phyloP scores from a whole-genome alignment of 64 coral and sea anemone species.

The Montipora sp. region DNA sequence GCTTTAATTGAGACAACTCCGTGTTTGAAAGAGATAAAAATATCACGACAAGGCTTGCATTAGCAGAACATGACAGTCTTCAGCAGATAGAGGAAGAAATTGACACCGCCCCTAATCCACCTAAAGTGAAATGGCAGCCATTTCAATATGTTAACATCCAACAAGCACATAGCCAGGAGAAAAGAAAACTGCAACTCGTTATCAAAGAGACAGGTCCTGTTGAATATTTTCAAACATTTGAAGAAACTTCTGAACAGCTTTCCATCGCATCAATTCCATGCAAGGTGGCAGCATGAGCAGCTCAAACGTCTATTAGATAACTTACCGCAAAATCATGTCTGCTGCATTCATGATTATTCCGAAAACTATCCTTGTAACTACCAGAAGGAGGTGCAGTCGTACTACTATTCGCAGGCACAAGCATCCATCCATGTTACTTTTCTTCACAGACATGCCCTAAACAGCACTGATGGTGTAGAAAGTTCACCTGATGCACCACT shows the following conservation, averaged over 20 bases:
- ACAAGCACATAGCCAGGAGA: not conserved
- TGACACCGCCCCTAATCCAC: not conserved
- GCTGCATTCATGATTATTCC: conserved; percentile 50
- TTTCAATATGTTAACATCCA: conserved; percentile 58
- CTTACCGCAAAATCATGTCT: conserved; percentile 15
- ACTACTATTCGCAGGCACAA: not conserved
- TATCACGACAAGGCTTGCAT: conserved; percentile 32
- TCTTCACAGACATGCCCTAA: conserved; percentile 27
- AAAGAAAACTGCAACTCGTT: conserved; percentile 9
- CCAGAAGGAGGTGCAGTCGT: conserved; percentile 9
- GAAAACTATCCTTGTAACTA: conserved; percentile 32
- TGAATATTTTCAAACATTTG: conserved; percentile 57
- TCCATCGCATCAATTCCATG: conserved; percentile 46
- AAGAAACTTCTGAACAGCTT: conserved; percentile 18
- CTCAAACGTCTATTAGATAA: conserved; percentile 22
- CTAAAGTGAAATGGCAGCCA: conserved; percentile 48
- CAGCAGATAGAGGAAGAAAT: conserved; percentile 27
- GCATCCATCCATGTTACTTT: conserved; percentile 32
- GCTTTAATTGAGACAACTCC: conserved; percentile 7
- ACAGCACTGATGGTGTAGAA: not conserved
- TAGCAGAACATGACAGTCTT: conserved; percentile 47
- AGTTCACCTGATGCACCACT: not conserved
- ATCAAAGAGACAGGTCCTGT: conserved; percentile 43
- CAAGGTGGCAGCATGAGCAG: conserved; percentile 50
- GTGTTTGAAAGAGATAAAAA: conserved; percentile 30